These are phyloP conservation scores for Esox niger DNA, from an alignment of 2,113 vertebrate genomes.

Conservation along the genomic window DNA sequence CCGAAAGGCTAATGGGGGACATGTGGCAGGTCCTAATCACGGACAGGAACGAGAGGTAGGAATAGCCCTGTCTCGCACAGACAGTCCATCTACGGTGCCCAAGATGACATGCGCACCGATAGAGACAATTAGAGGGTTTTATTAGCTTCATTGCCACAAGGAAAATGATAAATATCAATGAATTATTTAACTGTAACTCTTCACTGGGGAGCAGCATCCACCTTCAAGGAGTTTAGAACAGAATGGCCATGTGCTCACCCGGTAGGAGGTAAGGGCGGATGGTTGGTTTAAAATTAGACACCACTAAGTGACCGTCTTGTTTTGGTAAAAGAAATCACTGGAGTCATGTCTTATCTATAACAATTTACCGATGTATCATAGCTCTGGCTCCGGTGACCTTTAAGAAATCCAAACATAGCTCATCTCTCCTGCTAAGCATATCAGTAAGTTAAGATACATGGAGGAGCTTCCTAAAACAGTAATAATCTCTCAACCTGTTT, in stretches of 20 bases:
- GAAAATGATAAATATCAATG: not conserved
- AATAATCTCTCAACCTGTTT: constrained; percentile 28
- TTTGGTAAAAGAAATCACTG: not conserved
- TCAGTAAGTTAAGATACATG: constrained; percentile 9
- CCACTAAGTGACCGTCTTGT: no score
- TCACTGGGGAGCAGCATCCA: not conserved
- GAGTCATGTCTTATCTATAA: not conserved
- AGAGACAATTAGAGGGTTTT: not conserved
- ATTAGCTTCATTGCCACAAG: not conserved
- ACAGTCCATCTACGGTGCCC: not conserved
- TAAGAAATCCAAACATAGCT: constrained; percentile 1
- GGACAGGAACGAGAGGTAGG: constrained; percentile 21
- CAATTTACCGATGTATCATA: not conserved
- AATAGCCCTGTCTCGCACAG: not conserved
- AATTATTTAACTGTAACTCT: not conserved
- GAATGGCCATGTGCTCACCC: no score
- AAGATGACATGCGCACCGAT: not conserved
- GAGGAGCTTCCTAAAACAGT: constrained; percentile 19
- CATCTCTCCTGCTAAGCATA: constrained; percentile 11
- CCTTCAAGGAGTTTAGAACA: not conserved
- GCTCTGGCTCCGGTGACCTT: not conserved
- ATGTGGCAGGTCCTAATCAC: constrained; percentile 42
- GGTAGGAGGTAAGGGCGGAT: no score
- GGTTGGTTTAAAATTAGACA: no score
- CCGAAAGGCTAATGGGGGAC: constrained; percentile 35